phyloP scores from a whole-genome alignment of 2,888 invertebrate species.

The Coremacera marginata region DNA sequence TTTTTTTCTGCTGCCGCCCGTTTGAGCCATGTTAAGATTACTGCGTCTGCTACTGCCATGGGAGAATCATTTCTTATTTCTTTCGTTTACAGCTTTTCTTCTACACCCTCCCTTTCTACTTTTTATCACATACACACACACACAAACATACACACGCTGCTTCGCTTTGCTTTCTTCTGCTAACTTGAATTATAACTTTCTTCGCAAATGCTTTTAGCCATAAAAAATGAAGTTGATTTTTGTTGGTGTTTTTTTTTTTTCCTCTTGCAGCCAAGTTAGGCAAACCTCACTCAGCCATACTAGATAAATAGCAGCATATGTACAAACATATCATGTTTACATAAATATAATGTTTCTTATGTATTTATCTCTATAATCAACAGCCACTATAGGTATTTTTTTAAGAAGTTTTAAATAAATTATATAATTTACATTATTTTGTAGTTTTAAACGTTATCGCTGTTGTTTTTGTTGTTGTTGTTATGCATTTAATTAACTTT shows the following conservation, averaged over 20 bases:
- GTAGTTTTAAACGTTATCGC: not conserved
- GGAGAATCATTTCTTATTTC: slow-evolving; percentile 48
- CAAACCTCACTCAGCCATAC: not conserved
- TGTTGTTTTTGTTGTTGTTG: not conserved
- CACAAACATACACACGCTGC: slow-evolving; percentile 38
- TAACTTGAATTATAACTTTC: slow-evolving; percentile 59
- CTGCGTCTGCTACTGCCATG: slow-evolving; percentile 26
- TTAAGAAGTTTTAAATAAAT: slow-evolving; percentile 19
- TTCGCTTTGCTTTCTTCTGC: slow-evolving; percentile 54
- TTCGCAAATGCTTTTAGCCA: slow-evolving; percentile 52
- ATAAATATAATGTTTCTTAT: not conserved
- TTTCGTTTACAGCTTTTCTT: slow-evolving; percentile 52
- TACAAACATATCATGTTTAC: no score
- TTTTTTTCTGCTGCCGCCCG: not conserved
- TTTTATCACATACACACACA: slow-evolving; percentile 19
- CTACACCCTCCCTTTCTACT: slow-evolving; percentile 49
- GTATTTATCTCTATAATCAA: not conserved
- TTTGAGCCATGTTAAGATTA: slow-evolving; percentile 1
- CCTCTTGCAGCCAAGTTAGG: not conserved
- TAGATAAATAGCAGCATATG: no score
- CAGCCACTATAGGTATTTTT: slow-evolving; percentile 2
- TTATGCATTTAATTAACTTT: not conserved
- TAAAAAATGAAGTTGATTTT: slow-evolving; percentile 39
- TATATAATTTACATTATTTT: slow-evolving; percentile 31
- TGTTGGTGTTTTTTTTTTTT: slow-evolving; percentile 41